Conservation (phyloP, 2,888 invertebrate genomes). For the Periphyllus acericola region DNA sequence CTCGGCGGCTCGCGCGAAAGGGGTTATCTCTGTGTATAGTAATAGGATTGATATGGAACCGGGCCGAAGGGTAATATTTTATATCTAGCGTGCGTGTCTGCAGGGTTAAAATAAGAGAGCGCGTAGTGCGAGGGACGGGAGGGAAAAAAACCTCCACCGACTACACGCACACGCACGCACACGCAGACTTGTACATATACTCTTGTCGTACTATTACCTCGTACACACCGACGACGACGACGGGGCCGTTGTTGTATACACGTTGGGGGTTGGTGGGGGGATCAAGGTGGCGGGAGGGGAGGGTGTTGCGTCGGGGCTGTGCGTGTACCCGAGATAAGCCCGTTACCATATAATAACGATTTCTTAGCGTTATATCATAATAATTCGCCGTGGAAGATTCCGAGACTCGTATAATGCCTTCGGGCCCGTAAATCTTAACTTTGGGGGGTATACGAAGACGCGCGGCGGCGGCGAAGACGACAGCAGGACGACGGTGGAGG, state of each 20-base stretch:
- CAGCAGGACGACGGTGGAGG: neutral
- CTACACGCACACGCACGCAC: neutral
- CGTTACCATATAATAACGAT: slow-evolving; percentile 66
- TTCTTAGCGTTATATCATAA: slow-evolving; percentile 66
- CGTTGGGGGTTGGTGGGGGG: neutral
- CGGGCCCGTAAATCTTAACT: slow-evolving; percentile 66
- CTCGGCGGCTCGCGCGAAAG: slow-evolving; percentile 12
- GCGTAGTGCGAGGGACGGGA: neutral
- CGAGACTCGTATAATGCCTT: slow-evolving; percentile 65
- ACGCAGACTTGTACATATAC: neutral
- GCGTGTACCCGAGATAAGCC: slow-evolving; percentile 64
- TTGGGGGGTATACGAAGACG: slow-evolving; percentile 64
- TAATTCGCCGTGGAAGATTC: slow-evolving; percentile 64
- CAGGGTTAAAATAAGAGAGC: too few species aligned
- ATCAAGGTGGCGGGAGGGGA: neutral
- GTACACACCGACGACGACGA: neutral
- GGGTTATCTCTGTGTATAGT: slow-evolving; percentile 39
- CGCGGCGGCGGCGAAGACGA: too few species aligned
- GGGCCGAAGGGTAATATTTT: slow-evolving; percentile 52
- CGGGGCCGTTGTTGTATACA: neutral
- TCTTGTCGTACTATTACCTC: neutral
- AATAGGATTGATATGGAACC: slow-evolving; percentile 50
- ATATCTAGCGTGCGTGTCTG: slow-evolving; percentile 8
- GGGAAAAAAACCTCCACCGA: neutral
- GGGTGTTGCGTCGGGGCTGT: slow-evolving; percentile 35